Evolutionary conservation across 1,140 invertebrate genomes (phyloP).

Genomic region (Neotoxoptera formosana): DNA sequence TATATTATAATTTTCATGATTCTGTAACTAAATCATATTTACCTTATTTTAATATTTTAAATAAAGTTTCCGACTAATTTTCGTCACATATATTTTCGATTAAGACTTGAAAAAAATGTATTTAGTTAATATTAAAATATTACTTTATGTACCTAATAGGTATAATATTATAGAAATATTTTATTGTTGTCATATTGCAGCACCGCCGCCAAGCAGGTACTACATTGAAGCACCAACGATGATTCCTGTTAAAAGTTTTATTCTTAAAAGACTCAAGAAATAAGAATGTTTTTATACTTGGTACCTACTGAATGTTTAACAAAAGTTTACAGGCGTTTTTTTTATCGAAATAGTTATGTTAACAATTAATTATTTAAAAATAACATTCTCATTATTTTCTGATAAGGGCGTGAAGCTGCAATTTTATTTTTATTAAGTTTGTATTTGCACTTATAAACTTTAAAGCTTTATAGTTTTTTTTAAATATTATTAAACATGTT

Average conservation of each 20-base stretch:
- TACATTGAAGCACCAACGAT: not conserved
- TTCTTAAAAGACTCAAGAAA: not conserved
- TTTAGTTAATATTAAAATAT: not conserved
- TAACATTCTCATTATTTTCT: conserved; percentile 18
- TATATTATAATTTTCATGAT: not conserved
- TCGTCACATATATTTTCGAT: not conserved
- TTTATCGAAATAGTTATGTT: not conserved
- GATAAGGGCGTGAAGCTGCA: not conserved
- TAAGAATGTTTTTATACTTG: not conserved
- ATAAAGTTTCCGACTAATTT: not conserved
- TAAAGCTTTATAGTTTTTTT: conserved; percentile 1
- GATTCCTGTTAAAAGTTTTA: conserved; percentile 13
- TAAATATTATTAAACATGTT: not conserved
- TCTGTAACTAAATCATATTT: not conserved
- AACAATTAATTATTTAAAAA: not conserved
- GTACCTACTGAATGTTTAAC: not conserved
- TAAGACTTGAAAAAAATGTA: not conserved
- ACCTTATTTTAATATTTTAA: not conserved
- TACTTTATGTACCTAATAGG: not conserved
- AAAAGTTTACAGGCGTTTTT: not conserved
- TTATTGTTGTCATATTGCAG: not conserved
- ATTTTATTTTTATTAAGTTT: conserved; percentile 7
- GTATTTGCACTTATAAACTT: conserved; percentile 1
- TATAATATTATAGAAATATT: not conserved
- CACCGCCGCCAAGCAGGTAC: not conserved